These are phyloP conservation scores for Balanococcus diminutus DNA, from an alignment of 2,888 invertebrate genomes.

Conservation along the genomic window DNA sequence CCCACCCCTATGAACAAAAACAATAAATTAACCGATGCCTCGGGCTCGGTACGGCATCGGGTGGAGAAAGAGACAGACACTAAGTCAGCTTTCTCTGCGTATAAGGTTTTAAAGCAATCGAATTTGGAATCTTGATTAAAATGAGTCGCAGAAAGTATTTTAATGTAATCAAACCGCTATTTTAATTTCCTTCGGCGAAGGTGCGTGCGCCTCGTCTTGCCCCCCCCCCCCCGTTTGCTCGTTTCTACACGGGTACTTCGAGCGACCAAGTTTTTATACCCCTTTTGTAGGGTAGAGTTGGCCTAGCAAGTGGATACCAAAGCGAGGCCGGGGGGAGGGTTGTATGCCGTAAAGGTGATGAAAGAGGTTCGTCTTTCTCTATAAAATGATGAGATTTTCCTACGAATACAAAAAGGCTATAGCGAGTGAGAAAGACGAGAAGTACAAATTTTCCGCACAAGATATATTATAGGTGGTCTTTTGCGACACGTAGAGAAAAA, in stretches of 20 bases:
- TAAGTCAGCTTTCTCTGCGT: neutral
- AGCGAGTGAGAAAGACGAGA: neutral
- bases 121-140: conserved; percentile 38
- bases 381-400: neutral
- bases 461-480: neutral
- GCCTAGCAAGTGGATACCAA: no score
- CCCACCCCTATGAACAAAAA: neutral
- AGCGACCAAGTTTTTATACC: neutral
- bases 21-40: neutral
- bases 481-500: neutral
- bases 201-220: neutral
- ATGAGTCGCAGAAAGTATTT: conserved; percentile 21
- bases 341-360: neutral
- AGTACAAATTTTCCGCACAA: neutral
- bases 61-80: neutral
- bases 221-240: neutral
- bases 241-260: neutral
- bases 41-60: neutral
- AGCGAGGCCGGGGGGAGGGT: no score
- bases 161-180: conserved; percentile 21
- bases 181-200: neutral
- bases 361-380: neutral
- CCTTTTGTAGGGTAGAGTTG: no score
- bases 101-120: conserved; percentile 5
- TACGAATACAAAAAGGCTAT: neutral